Base-by-base conservation (phyloP, 2,888 invertebrate genomes). In the Troides helena region DNA sequence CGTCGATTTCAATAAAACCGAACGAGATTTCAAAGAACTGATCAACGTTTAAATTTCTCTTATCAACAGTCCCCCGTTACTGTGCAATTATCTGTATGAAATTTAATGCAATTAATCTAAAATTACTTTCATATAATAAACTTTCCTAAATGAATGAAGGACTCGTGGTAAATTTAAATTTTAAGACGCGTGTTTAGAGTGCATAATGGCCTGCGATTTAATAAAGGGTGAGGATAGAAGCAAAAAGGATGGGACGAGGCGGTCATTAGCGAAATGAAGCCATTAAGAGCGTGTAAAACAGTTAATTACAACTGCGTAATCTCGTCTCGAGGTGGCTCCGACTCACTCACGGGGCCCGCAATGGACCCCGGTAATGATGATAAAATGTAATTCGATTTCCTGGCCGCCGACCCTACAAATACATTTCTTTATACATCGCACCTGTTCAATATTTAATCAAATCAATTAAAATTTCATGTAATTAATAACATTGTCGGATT, bases 201-300 rank as follows among this genome's bases (percentile, higher is more conserved):
- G 73, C 75, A 78, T 78, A 78, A 77, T 79, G 73, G 76, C 75
- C 76, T 74, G 75, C 69, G 73, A 73, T 75, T 72, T 72, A 73
- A 61, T 58, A 62, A 61, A 62, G 56, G 69, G 58, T 75, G 70
- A 72, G 81, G 80, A 84, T 81, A 80, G 81, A 72, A 75, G 76
- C 75, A 76, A 80, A 74, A 81, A 85, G 81, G 85, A 84, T 77
- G 84, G 85, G 81, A 81, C 77, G 84, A 82, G 82, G 77, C 79
- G 85, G 87, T 87, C 89, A 89, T 91, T 91, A 90, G 87, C 85
- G 83, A 80, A 88, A 90, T 91, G 83, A 88, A 92, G 88, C 85
- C 86, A 87, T 91, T 90, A 90, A 85, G 83, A 87, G 87, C 85
- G 88, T 87, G 90, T 90, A 90, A 91, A 90, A 87, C 88, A 90